Evolutionary conservation across 2,113 vertebrate species (phyloP).

Genomic region (Chloropsis cyanopogon): DNA sequence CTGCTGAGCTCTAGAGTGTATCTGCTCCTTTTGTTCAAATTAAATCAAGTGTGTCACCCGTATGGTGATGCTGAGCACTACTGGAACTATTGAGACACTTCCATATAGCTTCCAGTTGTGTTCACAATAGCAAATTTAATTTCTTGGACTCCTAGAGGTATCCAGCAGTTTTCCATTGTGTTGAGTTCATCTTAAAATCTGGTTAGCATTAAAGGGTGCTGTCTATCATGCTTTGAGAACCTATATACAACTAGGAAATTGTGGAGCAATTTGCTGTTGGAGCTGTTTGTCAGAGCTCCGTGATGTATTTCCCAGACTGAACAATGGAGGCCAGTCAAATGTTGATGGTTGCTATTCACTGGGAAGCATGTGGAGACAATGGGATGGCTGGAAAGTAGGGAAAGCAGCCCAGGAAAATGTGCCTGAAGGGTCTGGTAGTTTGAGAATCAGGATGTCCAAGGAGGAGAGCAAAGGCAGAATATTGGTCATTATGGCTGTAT

Average conservation of each 20-base stretch:
- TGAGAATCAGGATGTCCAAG: background rate
- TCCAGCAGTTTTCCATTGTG: constrained; percentile 45
- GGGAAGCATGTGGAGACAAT: constrained; percentile 35
- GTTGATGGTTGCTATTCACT: constrained; percentile 27
- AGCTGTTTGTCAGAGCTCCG: constrained; percentile 11
- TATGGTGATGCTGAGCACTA: background rate
- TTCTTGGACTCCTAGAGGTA: constrained; percentile 11
- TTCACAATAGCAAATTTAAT: constrained; percentile 37
- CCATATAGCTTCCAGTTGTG: constrained; percentile 37
- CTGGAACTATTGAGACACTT: constrained; percentile 2
- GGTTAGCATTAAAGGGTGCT: constrained; percentile 38
- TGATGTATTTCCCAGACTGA: constrained; percentile 39
- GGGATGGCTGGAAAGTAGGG: background rate
- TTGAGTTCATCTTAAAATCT: constrained; percentile 18
- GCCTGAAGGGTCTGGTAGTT: constrained; percentile 28
- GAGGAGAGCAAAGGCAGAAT: constrained; percentile 28
- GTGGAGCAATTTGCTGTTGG: constrained; percentile 14
- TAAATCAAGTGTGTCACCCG: background rate
- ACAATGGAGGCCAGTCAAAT: constrained; percentile 35
- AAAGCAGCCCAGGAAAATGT: background rate
- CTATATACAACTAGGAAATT: background rate
- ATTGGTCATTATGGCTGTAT: constrained; percentile 5
- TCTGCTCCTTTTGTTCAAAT: constrained; percentile 7
- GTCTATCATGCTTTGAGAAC: constrained; percentile 12
- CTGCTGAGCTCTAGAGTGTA: background rate